A percentile compares a stretch with the other conserved stretches of the same genome.
Evolutionary conservation across 2,888 invertebrate genomes (phyloP).

Genomic region (Syritta pipiens): DNA sequence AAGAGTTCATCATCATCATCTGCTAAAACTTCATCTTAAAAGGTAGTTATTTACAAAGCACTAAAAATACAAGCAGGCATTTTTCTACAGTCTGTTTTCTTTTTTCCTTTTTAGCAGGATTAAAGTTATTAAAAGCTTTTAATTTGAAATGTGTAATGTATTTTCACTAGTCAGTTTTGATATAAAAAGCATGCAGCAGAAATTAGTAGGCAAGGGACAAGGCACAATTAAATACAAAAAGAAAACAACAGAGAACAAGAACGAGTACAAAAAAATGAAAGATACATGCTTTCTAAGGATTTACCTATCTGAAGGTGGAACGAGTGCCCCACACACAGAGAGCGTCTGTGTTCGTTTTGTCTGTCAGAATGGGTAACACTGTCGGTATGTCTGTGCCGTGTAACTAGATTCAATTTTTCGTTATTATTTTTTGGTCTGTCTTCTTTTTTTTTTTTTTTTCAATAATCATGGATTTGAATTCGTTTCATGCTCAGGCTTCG

Average conservation of each 20-base stretch:
- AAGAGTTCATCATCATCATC: too few relatives aligned
- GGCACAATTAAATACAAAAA: constrained; percentile 21
- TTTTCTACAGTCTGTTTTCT: too few relatives aligned
- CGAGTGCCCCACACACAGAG: constrained; percentile 49
- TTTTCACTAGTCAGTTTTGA: not conserved
- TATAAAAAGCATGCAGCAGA: not conserved
- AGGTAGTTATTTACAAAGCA: too few relatives aligned
- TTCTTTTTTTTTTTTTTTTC: constrained; percentile 24
- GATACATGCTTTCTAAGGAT: constrained; percentile 47
- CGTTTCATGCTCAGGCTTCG: constrained; percentile 78
- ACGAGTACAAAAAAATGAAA: constrained; percentile 7
- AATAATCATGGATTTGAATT: constrained; percentile 78
- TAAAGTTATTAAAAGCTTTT: too few relatives aligned
- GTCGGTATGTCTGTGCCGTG: constrained; percentile 27
- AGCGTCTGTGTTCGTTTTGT: constrained; percentile 49
- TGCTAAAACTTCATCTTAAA: too few relatives aligned
- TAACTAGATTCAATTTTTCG: constrained; percentile 23
- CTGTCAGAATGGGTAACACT: constrained; percentile 39
- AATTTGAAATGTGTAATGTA: too few relatives aligned
- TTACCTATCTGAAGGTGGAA: constrained; percentile 67
- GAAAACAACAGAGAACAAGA: not conserved
- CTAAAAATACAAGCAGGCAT: too few relatives aligned
- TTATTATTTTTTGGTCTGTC: not conserved
- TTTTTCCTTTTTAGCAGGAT: too few relatives aligned
- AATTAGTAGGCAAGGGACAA: constrained; percentile 6